These are phyloP conservation scores for Phrynocephalus versicolor DNA, from an alignment of 2,113 vertebrate species.

Conservation along the genomic window DNA sequence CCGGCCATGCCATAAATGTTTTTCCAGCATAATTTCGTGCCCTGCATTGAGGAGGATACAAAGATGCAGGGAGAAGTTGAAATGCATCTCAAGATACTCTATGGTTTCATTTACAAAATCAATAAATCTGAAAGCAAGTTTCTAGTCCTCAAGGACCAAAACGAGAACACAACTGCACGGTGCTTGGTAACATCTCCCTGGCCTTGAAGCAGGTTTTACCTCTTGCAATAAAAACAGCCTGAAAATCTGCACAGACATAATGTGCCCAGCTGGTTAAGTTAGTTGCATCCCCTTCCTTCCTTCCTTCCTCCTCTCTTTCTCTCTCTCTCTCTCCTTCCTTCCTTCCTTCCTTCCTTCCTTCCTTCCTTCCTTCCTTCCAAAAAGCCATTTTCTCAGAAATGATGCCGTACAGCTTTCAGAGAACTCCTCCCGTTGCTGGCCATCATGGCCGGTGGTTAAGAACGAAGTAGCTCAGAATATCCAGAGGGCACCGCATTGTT, in stretches of 20 bases:
- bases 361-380: no score
- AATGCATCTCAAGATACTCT: background rate
- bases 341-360: no score
- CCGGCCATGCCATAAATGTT: no score
- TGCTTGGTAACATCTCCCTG: no score
- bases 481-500: background rate
- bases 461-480: background rate
- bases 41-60: background rate
- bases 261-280: background rate
- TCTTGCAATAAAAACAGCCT: no score
- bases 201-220: background rate
- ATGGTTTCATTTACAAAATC: no score
- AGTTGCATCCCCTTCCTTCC: no score
- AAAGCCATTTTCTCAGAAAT: background rate
- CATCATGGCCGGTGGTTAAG: background rate
- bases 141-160: background rate
- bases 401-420: no score
- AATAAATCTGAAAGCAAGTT: background rate
- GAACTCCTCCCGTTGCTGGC: background rate
- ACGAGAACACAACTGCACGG: background rate
- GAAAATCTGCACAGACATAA: no score
- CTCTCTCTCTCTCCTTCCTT: no score
- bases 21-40: background rate
- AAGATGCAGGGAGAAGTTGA: constrained; percentile 36
- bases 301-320: no score